Base-by-base conservation (phyloP, 2,888 invertebrate species). In the Catocala nupta region DNA sequence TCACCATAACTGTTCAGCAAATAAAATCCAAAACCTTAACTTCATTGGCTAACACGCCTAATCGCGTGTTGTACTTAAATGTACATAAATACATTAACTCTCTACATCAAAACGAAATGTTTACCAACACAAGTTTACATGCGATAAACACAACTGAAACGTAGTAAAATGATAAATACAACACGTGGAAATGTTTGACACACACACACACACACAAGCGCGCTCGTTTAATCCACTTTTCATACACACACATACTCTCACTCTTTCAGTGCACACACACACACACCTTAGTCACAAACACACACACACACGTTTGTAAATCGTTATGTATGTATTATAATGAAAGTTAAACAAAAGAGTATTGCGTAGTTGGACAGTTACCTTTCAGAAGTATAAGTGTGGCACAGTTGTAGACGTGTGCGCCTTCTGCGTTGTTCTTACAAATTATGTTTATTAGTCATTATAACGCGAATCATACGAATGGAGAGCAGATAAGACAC, bases 81-180 rank as follows among this genome's bases (percentile, higher is more conserved):
- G 57, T 42, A 55, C 55, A 25, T 48, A 64, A 55, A 63, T 52
- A 55, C 42, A 16, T 48, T 36, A 57, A n/a, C 25, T 33, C 55
- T 54, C 56, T 63, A 39, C 36, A 62, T 64, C 55, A 25, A 70
- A 63, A 52, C 48, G 10, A 60, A 63, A 45, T 65, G 57, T 77
- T 77, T 66, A 70, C 77, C 42, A 76, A 63, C 64, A 62, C 12
- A n/a, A 51, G 55, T 66, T 73, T 63, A 66, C 77, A 59, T 2
- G 52, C 42, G 62, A 47, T 61, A 48, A 63, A 65, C 54, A 71
- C 12, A 43, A 51, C 39, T 55, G 47, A 33, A 65, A 57, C 69
- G 47, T 51, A 55, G 63, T 71, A 58, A 57, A 65, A 67, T 67
- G 50, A 68, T 71, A 64, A 60, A 60, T 55, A 42, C 54, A 49